Evolutionary conservation across 2,797 vertebrate species (phyloP), one percentile per base, ranked within the genome.

Genomic region (Cyclopterus lumpus): DNA sequence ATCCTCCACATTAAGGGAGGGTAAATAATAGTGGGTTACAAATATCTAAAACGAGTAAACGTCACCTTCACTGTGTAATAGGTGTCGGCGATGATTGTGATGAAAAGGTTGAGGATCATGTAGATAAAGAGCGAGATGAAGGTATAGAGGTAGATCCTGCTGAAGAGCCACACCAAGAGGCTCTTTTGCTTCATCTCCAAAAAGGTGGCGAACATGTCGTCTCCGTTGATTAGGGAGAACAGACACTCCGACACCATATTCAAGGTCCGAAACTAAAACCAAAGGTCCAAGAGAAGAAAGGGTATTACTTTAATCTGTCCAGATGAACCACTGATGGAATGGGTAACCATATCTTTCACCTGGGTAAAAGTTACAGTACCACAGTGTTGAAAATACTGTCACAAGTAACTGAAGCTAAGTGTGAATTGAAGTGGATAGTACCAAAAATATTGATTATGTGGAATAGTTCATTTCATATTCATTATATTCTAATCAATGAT

Each of bases 131-230:
- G 94, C 0, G 91, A 94, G 51, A 94, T 92, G 5, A 95, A 95
- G 20, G 87, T 91, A n/a, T 95, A 95, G 67, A 95, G 96, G 90
- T 99, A 99, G 49, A 98, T 61, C 51, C 97, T 95, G 88, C 97
- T 98, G 94, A 97, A 99, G 14, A 96, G 36, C 97, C 97, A 99
- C 60, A 99, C 96, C 80, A 98, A 86, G 42, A 85, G 92, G 84
- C 95, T 98, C 91, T 93, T 96, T 8, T 96, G 94, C 84, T 94
- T 94, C 97, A 98, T 97, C 53, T 95, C 93, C 0, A 95, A 95
- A 3, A 99, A 99, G 1, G 97, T 98, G 84, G 96, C 93, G 2
- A 95, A 99, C 97, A 99, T 98, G 92, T 99, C 98, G 0, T 99
- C 98, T 0, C 97, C 97, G 0, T 99, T 98, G 93, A 99, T 96